Base-by-base conservation (phyloP, 2,888 invertebrate species). In the Hirtodrosophila confusa region DNA sequence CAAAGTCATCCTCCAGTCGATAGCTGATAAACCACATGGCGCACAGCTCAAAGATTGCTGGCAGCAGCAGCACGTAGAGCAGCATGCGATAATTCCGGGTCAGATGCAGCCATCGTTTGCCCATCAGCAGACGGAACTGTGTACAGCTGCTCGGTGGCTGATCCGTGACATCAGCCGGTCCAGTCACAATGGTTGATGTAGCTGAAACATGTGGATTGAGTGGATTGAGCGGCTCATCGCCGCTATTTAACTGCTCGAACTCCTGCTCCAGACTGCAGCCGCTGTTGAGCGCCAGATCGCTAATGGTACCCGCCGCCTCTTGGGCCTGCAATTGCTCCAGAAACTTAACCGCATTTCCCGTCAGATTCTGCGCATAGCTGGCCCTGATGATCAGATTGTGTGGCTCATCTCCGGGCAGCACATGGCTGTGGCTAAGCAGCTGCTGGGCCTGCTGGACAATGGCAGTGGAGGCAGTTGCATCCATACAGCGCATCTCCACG, bases 11-110 rank as follows among this genome's bases (percentile, higher is more conserved):
- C 3, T 94, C 94, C 17, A 95, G 93, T 0, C 95, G 92, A 69
- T 95, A 93, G 86, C 93, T 92, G 24, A 95, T 93, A 92, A 95
- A 95, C 40, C 93, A 94, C 95, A 95, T 95, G n/a, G 95, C 94
- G 17, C 93, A 90, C 0, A 93, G 91, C 77, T 95, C 94, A 89
- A 95, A 95, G 58, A 95, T 74, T 0, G 93, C 93, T 0, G 95
- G 95, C 60, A 95, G 90, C 5, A 93, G 80, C 8, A 95, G 80
- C 45, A 94, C 92, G 67, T 94, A 93, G 69, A 94, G 92, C 36
- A 94, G 86, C 9, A 95, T 91, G 3, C 90, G 86, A 78, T 93
- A 93, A 87, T 95, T 94, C 47, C 94, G 92, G 2, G 89, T 89
- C 73, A 94, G 94, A 83, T 95, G 95, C 48, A 93, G 88, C 47